Evolutionary conservation across 2,797 vertebrate species (phyloP).

Genomic region (Molothrus ater): DNA sequence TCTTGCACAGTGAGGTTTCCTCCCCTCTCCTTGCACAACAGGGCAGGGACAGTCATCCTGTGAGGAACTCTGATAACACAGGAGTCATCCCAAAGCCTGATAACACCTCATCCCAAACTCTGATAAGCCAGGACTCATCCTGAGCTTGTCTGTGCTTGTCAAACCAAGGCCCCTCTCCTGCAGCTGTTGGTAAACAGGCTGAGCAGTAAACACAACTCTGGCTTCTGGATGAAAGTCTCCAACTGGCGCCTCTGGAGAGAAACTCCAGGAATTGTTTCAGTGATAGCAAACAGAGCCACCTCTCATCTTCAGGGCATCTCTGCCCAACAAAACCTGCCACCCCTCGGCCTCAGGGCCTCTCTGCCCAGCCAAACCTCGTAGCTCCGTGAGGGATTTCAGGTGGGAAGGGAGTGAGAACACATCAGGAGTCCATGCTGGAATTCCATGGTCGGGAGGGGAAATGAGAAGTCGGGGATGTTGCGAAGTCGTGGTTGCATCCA

Average conservation of each 20-base stretch:
- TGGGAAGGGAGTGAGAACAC: neutral
- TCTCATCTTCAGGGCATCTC: neutral
- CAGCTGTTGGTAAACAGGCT: neutral
- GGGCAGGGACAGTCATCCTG: neutral
- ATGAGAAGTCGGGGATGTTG: neutral
- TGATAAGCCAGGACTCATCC: neutral
- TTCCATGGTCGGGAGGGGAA: neutral
- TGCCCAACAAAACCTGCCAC: neutral
- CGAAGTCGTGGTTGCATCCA: neutral
- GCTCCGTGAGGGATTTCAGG: neutral
- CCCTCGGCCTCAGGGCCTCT: neutral
- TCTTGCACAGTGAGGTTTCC: neutral
- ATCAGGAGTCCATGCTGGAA: neutral
- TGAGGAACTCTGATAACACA: neutral
- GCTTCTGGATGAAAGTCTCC: neutral
- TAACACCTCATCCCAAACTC: neutral
- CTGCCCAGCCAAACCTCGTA: neutral
- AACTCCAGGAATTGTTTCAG: neutral
- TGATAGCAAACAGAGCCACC: neutral
- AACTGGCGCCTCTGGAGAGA: neutral
- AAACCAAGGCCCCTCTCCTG: neutral
- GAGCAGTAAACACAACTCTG: neutral
- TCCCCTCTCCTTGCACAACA: neutral
- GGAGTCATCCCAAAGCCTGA: neutral
- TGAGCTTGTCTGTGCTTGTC: neutral